Evolutionary conservation across 2,113 vertebrate species (phyloP).

Genomic region (Leuciscus idus): DNA sequence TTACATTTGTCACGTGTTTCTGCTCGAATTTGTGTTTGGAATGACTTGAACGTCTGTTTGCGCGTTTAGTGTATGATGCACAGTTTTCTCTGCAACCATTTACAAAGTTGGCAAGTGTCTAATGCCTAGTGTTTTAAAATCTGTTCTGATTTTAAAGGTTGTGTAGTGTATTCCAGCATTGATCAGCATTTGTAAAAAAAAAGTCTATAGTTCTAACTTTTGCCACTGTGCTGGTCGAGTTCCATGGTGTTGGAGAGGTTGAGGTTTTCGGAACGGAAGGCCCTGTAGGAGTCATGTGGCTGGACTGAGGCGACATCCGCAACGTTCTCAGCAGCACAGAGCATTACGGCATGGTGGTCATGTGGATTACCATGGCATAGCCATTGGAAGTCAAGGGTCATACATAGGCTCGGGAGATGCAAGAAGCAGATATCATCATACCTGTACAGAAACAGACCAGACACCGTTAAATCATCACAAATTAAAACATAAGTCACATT

Average conservation of each 20-base stretch:
- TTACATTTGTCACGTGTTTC: too few species aligned
- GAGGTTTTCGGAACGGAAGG: constrained; percentile 96
- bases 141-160: neutral
- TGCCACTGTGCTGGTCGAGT: constrained; percentile 80
- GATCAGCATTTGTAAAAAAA: neutral
- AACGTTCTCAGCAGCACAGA: constrained; percentile 87
- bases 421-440: constrained; percentile 98
- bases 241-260: constrained; percentile 97
- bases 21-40: too few species aligned
- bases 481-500: neutral
- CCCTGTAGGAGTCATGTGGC: constrained; percentile 93
- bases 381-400: constrained; percentile 95
- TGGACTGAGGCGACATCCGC: constrained; percentile 88
- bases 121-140: too few species aligned
- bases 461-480: neutral
- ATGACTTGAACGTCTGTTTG: too few species aligned
- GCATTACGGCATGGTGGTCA: constrained; percentile 89
- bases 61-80: too few species aligned
- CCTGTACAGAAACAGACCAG: constrained; percentile 66
- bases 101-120: too few species aligned
- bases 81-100: too few species aligned
- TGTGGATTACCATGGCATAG: constrained; percentile 95
- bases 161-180: neutral
- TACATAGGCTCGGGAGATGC: constrained; percentile 91
- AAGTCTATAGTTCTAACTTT: constrained; percentile 58